Evolutionary conservation across 2,113 vertebrate species (phyloP), one percentile per base, ranked within the genome.

Genomic region (Malurus melanocephalus): DNA sequence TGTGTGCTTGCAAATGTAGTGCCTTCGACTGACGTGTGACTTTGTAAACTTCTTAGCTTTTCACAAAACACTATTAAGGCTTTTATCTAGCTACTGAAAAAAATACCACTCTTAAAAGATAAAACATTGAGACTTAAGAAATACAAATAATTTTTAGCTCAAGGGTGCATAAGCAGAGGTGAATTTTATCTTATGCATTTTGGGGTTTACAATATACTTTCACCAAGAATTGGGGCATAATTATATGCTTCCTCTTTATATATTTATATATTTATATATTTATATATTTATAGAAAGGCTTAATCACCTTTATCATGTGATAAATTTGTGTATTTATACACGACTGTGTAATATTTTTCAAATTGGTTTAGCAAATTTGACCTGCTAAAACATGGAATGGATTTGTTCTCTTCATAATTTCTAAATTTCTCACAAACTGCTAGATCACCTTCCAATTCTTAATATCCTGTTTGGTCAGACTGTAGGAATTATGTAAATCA

Each of bases 171-270:
- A 23, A 7, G 26, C n/a, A 66, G 33, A 3, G 1, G 15, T 89
- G 9, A 26, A 73, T 80, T 88, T 78, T 62, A 14, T 59, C 7
- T 71, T 59, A 22, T 0, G 0, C 38, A 15, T 80, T 74, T 75
- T 33, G 10, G 8, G 9, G 3, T 27, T 74, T 84, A n/a, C 0
- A 0, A 18, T 49, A 23, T 4, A 8, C 13, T 64, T 74, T n/a
- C 42, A 11, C 21, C 53, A 48, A 22, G 42, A 53, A 45, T 5
- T 52, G 21, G 24, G 7, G 11, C 33, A 40, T 46, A 38, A 62
- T 56, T 59, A 6, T 45, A 43, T 59, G 11, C 22, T 71, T 84
- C 15, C 10, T 42, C 11, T 33, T 71, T 24, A 11, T 68, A 30
- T 38, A 13, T 11, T 79, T 89, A 56, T 82, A 24, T 26, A 42